A percentile compares a stretch with the other conserved stretches of the same genome.
Evolutionary conservation across 2,888 invertebrate genomes (phyloP).

Genomic region (Tridacna gigas): DNA sequence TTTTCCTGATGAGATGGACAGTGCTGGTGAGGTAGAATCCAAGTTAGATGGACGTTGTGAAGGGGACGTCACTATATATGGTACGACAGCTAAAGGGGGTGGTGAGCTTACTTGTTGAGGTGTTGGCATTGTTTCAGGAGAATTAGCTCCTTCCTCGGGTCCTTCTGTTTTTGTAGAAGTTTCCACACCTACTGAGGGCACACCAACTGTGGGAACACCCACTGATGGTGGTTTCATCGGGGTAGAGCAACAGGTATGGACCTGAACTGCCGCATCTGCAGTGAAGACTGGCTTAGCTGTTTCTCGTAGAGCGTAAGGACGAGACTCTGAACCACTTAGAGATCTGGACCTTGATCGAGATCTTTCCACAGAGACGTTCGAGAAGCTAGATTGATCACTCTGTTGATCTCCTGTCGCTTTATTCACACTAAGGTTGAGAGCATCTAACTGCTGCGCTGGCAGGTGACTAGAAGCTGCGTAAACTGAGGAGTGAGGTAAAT

Average conservation of each 20-base stretch:
- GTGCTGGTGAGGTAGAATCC: slow-evolving; percentile 63
- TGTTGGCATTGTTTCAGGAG: slow-evolving; percentile 37
- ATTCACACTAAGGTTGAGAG: slow-evolving; percentile 75
- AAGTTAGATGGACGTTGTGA: slow-evolving; percentile 55
- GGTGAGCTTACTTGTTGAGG: slow-evolving; percentile 50
- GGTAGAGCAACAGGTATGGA: slow-evolving; percentile 71
- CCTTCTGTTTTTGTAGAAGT: slow-evolving; percentile 5
- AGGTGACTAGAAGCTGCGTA: slow-evolving; percentile 67
- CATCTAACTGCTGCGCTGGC: slow-evolving; percentile 73
- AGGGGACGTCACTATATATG: slow-evolving; percentile 63
- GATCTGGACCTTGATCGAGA: slow-evolving; percentile 68
- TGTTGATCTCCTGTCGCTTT: slow-evolving; percentile 54
- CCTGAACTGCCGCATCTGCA: slow-evolving; percentile 66
- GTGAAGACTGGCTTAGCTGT: slow-evolving; percentile 30
- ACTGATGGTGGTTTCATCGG: slow-evolving; percentile 26
- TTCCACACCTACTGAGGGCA: neutral
- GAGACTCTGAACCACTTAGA: slow-evolving; percentile 64
- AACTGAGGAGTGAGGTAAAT: slow-evolving; percentile 60
- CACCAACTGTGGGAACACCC: neutral
- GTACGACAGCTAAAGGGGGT: slow-evolving; percentile 56
- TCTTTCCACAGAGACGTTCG: slow-evolving; percentile 66
- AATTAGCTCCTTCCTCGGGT: slow-evolving; percentile 1
- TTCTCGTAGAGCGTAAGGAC: slow-evolving; percentile 41
- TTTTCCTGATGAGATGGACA: slow-evolving; percentile 64
- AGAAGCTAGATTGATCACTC: slow-evolving; percentile 63